A percentile compares a stretch with the other conserved stretches of the same genome.
Evolutionary conservation across 2,888 invertebrate species (phyloP).

Genomic region (Nemotelus nigrinus): DNA sequence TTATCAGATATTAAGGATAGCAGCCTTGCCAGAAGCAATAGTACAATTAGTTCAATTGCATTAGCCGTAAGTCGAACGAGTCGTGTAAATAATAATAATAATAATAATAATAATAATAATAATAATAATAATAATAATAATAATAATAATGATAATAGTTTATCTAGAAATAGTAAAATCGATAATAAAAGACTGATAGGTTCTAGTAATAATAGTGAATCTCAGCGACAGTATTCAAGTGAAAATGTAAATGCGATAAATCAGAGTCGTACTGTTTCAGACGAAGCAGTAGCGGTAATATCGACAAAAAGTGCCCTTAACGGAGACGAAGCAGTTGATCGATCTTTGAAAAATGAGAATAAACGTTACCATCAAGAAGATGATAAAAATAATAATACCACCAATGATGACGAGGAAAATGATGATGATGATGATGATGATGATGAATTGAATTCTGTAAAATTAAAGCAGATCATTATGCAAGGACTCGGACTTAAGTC

Average conservation of each 20-base stretch:
- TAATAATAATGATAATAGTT: conserved; percentile 13
- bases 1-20: background rate
- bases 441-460: conserved; percentile 49
- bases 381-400: background rate
- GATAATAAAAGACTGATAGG: conserved; percentile 46
- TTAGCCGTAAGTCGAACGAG: background rate
- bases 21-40: background rate
- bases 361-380: background rate
- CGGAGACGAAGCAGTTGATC: no score
- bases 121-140: no score
- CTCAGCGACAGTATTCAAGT: background rate
- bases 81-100: conserved; percentile 27
- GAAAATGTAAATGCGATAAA: background rate
- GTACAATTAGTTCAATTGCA: background rate
- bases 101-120: no score
- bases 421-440: conserved; percentile 49
- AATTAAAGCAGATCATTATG: conserved; percentile 58
- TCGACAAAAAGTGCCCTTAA: background rate
- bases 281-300: background rate
- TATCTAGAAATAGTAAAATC: background rate
- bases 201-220: conserved; percentile 22
- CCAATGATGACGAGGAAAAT: background rate
- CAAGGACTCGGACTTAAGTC: conserved; percentile 58
- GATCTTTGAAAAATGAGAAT: background rate
- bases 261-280: background rate